Evolutionary conservation across 2,797 vertebrate genomes (phyloP).

Genomic region (Salmo trutta): DNA sequence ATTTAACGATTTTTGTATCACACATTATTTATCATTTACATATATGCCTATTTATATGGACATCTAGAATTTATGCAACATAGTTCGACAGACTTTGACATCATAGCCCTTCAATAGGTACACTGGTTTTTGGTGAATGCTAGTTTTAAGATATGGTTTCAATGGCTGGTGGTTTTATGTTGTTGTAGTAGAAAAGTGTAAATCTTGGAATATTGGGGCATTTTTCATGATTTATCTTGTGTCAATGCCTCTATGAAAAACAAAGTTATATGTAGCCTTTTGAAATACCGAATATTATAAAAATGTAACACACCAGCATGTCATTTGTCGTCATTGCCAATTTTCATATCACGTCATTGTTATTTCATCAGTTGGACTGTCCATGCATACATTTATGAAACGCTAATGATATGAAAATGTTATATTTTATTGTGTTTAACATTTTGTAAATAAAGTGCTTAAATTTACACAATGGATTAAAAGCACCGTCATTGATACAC

Average conservation of each 20-base stretch:
- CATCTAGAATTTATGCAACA: constrained; percentile 85
- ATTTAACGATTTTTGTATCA: constrained; percentile 92
- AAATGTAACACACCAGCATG: constrained; percentile 73
- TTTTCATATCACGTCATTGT: constrained; percentile 55
- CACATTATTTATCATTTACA: constrained; percentile 98
- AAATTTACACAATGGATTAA: constrained; percentile 60
- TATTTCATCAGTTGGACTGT: constrained; percentile 72
- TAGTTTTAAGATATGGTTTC: constrained; percentile 55
- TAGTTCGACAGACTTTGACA: constrained; percentile 76
- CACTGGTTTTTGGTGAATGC: constrained; percentile 73
- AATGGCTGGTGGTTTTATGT: constrained; percentile 81
- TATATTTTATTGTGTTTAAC: constrained; percentile 89
- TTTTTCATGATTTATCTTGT: constrained; percentile 72
- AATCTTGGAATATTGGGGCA: constrained; percentile 71
- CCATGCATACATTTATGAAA: constrained; percentile 78
- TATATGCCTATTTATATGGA: constrained; percentile 92
- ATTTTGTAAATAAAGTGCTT: constrained; percentile 89
- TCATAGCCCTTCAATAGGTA: constrained; percentile 72
- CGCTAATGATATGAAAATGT: constrained; percentile 84
- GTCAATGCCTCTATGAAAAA: constrained; percentile 70
- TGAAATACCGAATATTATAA: constrained; percentile 74
- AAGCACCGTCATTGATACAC: background rate
- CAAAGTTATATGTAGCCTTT: constrained; percentile 74
- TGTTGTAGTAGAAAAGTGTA: constrained; percentile 65
- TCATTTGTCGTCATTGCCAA: constrained; percentile 67